Conservation (phyloP, 2,797 vertebrate species). For the Periophthalmus magnuspinnatus region DNA sequence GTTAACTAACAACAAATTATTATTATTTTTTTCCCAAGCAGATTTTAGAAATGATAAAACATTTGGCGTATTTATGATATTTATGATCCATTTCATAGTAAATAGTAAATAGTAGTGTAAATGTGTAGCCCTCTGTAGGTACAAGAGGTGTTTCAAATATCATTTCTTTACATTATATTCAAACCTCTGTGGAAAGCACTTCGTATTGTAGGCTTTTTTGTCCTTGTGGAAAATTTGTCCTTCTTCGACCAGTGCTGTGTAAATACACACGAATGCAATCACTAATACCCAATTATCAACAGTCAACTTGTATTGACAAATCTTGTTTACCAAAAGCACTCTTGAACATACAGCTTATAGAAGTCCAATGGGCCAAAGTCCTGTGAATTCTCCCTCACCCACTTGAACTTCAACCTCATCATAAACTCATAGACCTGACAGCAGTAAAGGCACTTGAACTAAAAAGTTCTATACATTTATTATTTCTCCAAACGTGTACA, state of each 20-base stretch:
- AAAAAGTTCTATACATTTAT: not conserved
- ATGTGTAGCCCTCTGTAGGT: too few relatives aligned
- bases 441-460: constrained; percentile 1
- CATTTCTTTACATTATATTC: too few relatives aligned
- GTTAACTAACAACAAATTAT: too few relatives aligned
- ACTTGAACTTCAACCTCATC: constrained; percentile 48
- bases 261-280: too few relatives aligned
- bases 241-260: not conserved
- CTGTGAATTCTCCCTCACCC: constrained; percentile 8
- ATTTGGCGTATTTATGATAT: too few relatives aligned
- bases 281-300: too few relatives aligned
- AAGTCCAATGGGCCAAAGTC: constrained; percentile 38
- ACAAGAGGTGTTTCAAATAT: too few relatives aligned
- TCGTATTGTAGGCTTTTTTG: not conserved
- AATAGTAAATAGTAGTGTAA: too few relatives aligned
- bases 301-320: not conserved
- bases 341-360: constrained; percentile 1
- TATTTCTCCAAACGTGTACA: constrained; percentile 6
- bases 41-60: too few relatives aligned
- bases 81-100: too few relatives aligned
- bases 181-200: too few relatives aligned
- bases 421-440: not conserved
- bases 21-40: too few relatives aligned
- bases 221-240: not conserved
- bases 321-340: not conserved